phyloP scores from a whole-genome alignment of 2,797 vertebrate species.

The Onychomys leucogaster region DNA sequence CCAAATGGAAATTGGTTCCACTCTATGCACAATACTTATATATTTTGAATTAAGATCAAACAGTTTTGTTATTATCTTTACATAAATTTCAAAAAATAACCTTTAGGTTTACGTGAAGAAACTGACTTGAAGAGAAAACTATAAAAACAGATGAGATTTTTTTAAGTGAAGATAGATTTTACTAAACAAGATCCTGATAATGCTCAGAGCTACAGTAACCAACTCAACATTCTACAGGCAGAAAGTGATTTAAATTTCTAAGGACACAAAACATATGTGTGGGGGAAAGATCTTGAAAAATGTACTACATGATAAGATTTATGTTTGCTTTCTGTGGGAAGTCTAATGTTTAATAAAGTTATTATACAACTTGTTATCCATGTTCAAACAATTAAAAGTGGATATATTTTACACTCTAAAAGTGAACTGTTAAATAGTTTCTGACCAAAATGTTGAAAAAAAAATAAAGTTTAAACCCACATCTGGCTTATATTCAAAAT shows the following conservation, averaged over 20 bases:
- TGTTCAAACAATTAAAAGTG: not conserved
- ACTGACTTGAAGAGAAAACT: not conserved
- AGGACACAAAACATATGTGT: not conserved
- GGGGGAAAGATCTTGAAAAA: not conserved
- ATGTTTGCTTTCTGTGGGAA: not conserved
- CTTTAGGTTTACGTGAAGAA: not conserved
- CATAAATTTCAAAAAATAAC: not conserved
- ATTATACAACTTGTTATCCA: not conserved
- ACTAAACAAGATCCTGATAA: not conserved
- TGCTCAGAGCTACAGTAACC: not conserved
- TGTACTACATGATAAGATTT: not conserved
- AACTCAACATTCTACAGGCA: not conserved
- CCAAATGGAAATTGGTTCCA: not conserved
- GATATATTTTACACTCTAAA: not conserved
- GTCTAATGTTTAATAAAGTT: not conserved
- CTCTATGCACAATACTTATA: not conserved
- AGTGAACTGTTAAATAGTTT: not conserved
- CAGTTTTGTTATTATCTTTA: not conserved
- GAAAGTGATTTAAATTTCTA: not conserved
- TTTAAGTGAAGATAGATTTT: not conserved
- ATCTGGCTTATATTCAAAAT: not conserved
- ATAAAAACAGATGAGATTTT: not conserved
- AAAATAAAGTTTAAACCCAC: constrained; percentile 3
- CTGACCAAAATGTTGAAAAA: not conserved
- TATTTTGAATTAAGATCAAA: not conserved